A percentile compares a stretch with the other conserved stretches of the same genome.
These are phyloP conservation scores for Bos taurus DNA, from an alignment of 2,113 vertebrate species.

Conservation along the genomic window DNA sequence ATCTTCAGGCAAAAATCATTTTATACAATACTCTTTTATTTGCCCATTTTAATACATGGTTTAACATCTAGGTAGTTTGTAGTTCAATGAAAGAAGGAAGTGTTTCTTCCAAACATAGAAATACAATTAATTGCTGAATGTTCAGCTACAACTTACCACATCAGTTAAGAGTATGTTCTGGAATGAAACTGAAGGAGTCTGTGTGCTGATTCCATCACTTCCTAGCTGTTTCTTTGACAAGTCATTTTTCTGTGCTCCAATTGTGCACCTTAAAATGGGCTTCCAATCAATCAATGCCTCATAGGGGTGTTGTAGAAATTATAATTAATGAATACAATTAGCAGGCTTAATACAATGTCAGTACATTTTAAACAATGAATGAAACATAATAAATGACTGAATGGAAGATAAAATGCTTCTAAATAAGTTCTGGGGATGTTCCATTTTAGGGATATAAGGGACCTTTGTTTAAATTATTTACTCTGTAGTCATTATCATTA, in stretches of 20 bases:
- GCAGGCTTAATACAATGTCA: not conserved
- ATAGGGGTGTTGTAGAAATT: not conserved
- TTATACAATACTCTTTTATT: not conserved
- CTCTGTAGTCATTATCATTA: not conserved
- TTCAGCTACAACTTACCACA: not conserved
- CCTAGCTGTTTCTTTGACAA: not conserved
- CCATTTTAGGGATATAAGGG: not conserved
- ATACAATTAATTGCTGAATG: not conserved
- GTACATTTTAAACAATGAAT: not conserved
- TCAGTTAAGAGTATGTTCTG: not conserved
- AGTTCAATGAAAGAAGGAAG: not conserved
- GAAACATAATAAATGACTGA: not conserved
- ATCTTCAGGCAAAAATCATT: not conserved
- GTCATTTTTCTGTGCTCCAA: not conserved
- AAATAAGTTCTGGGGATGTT: not conserved
- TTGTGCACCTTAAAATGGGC: not conserved
- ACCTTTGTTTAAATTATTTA: not conserved
- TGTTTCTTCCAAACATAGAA: not conserved
- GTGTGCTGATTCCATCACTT: not conserved
- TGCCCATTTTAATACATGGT: not conserved
- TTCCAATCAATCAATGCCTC: not conserved
- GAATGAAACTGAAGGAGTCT: not conserved
- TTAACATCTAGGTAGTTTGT: not conserved
- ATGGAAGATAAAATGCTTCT: not conserved
- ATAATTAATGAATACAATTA: not conserved